Evolutionary conservation across 1,140 invertebrate genomes (phyloP).

Genomic region (Bombus turneri): DNA sequence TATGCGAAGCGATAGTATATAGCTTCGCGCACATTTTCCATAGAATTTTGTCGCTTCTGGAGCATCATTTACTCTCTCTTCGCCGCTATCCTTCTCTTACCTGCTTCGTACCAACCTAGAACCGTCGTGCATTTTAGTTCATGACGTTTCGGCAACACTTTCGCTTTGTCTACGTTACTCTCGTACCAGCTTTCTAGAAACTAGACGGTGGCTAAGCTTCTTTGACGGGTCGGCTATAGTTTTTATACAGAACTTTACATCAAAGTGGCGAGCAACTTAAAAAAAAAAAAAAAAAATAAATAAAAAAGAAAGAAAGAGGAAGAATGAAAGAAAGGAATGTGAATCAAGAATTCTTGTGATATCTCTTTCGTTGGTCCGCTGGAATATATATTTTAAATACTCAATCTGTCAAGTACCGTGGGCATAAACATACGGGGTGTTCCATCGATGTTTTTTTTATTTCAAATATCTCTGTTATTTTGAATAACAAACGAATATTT

Average conservation of each 20-base stretch:
- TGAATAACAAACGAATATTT: background rate
- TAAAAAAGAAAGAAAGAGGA: background rate
- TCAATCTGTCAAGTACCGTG: no score
- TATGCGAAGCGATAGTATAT: background rate
- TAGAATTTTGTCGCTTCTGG: slow-evolving; percentile 41
- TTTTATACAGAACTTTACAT: background rate
- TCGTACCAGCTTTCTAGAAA: background rate
- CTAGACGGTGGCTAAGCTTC: background rate
- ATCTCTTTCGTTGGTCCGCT: background rate
- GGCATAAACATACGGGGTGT: background rate
- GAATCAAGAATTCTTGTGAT: background rate
- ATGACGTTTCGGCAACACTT: slow-evolving; percentile 23
- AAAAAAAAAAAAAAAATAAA: background rate
- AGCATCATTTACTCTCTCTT: slow-evolving; percentile 4
- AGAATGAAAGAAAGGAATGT: background rate
- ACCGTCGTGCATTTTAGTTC: slow-evolving; percentile 11
- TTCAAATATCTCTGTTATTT: background rate
- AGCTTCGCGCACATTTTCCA: slow-evolving; percentile 23
- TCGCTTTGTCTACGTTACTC: slow-evolving; percentile 8
- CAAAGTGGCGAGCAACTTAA: background rate
- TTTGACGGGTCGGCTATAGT: background rate
- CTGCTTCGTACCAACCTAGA: background rate
- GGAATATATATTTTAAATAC: background rate
- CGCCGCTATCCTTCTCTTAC: background rate
- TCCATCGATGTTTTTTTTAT: background rate